A percentile compares a stretch with the other conserved stretches of the same genome.
Conservation (phyloP, 2,797 vertebrate genomes). For the Gadopsis bispinosus region DNA sequence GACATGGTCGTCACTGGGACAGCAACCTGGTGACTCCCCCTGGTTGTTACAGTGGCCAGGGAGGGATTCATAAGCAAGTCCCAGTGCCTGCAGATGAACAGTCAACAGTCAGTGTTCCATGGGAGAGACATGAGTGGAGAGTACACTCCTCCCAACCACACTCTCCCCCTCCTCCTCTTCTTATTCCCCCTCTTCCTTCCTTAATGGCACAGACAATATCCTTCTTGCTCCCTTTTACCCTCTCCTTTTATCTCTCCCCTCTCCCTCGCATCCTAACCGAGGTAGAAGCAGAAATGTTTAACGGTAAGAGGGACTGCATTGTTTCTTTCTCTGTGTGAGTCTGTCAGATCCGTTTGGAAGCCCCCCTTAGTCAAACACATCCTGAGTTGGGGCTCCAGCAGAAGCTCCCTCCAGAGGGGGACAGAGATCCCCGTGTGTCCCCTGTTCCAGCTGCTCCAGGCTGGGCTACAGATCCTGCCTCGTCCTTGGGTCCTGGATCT, state of each 20-base stretch:
- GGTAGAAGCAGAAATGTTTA: slow-evolving; percentile 59
- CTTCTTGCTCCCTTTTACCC: slow-evolving; percentile 76
- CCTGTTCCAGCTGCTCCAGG: slow-evolving; percentile 64
- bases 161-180: slow-evolving; percentile 54
- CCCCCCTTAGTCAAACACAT: slow-evolving; percentile 74
- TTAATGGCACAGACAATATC: slow-evolving; percentile 72
- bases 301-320: slow-evolving; percentile 58
- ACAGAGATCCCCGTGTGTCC: slow-evolving; percentile 54
- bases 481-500: slow-evolving; percentile 73
- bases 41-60: slow-evolving; percentile 67
- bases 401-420: slow-evolving; percentile 61
- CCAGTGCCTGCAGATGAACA: slow-evolving; percentile 62
- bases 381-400: slow-evolving; percentile 75
- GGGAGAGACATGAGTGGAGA: slow-evolving; percentile 74
- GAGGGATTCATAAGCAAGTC: slow-evolving; percentile 71
- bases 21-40: slow-evolving; percentile 73
- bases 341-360: slow-evolving; percentile 71
- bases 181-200: slow-evolving; percentile 60
- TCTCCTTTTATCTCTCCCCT: slow-evolving; percentile 78
- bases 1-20: slow-evolving; percentile 83
- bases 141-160: slow-evolving; percentile 64
- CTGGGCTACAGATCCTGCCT: slow-evolving; percentile 65
- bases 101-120: slow-evolving; percentile 74
- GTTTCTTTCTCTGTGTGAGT: slow-evolving; percentile 62
- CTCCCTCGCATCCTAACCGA: slow-evolving; percentile 69